These are phyloP conservation scores for Oreochromis tanganicae DNA, from an alignment of 2,113 vertebrate genomes.

Conservation along the genomic window DNA sequence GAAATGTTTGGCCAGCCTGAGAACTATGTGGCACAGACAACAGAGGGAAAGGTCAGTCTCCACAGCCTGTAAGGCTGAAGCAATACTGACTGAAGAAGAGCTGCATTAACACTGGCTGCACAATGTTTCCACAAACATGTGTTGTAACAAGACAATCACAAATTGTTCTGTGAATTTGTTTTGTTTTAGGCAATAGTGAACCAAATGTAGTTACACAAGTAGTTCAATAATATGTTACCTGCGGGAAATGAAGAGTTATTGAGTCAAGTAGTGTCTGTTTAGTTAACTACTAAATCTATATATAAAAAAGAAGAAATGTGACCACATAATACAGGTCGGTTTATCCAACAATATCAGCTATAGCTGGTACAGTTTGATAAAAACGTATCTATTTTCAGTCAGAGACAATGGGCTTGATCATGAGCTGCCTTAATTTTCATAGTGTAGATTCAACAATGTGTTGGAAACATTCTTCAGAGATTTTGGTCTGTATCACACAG, in stretches of 20 bases:
- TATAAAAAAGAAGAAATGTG: background rate
- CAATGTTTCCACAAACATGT: background rate
- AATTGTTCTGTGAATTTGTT: background rate
- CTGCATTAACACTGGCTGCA: background rate
- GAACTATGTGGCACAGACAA: background rate
- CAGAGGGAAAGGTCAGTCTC: background rate
- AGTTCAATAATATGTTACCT: background rate
- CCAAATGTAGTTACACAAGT: background rate
- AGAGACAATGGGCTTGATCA: background rate
- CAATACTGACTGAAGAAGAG: background rate
- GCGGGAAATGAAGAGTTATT: background rate
- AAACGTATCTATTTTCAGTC: background rate
- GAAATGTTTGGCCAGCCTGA: background rate
- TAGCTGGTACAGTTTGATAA: background rate
- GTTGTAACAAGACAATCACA: fast-evolving
- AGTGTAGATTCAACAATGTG: too few relatives aligned
- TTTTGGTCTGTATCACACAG: too few relatives aligned
- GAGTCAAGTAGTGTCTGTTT: background rate
- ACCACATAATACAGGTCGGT: background rate
- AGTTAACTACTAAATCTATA: background rate
- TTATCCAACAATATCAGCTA: background rate
- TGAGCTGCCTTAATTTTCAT: too few relatives aligned
- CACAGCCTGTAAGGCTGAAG: background rate
- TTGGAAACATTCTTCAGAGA: too few relatives aligned
- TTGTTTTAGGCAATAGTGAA: background rate